Percentiles rank a stretch among this genome's conserved stretches.
phyloP scores from a whole-genome alignment of 1,140 invertebrate species.

The Pseudobourletiella spinata region DNA sequence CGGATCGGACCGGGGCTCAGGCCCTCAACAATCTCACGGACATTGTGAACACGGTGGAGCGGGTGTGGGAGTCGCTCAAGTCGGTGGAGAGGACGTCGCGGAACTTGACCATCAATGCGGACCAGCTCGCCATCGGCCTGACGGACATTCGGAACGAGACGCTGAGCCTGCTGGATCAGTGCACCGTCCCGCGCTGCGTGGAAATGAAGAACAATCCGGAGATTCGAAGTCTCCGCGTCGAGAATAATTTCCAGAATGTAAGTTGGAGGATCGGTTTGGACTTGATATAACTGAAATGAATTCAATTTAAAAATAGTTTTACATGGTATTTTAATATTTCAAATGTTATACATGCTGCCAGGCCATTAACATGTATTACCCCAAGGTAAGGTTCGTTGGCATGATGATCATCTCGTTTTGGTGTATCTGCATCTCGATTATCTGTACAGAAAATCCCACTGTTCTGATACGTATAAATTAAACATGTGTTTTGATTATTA shows the following conservation, averaged over 20 bases:
- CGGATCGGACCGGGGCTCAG: constrained; percentile 24
- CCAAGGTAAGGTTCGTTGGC: constrained; percentile 27
- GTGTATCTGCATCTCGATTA: no score
- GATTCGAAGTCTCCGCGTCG: constrained; percentile 26
- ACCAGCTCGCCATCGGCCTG: constrained; percentile 18
- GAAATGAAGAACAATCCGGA: constrained; percentile 27
- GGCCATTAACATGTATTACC: constrained; percentile 19
- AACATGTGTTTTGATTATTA: no score
- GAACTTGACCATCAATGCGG: constrained; percentile 23
- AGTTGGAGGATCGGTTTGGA: no score
- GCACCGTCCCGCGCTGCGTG: constrained; percentile 14
- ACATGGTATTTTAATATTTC: no score
- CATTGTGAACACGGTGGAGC: constrained; percentile 27
- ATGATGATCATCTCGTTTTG: no score
- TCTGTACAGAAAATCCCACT: no score
- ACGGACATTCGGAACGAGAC: constrained; percentile 11
- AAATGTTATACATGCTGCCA: no score
- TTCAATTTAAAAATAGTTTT: no score
- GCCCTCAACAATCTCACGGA: constrained; percentile 31
- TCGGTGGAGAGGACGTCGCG: constrained; percentile 23
- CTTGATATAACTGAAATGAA: no score
- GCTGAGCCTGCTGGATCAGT: constrained; percentile 14
- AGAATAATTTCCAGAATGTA: constrained; percentile 33
- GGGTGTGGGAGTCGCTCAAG: constrained; percentile 12
- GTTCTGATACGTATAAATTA: no score